Evolutionary conservation across 2,113 vertebrate genomes (phyloP).

Genomic region (Emydura subglobosa): DNA sequence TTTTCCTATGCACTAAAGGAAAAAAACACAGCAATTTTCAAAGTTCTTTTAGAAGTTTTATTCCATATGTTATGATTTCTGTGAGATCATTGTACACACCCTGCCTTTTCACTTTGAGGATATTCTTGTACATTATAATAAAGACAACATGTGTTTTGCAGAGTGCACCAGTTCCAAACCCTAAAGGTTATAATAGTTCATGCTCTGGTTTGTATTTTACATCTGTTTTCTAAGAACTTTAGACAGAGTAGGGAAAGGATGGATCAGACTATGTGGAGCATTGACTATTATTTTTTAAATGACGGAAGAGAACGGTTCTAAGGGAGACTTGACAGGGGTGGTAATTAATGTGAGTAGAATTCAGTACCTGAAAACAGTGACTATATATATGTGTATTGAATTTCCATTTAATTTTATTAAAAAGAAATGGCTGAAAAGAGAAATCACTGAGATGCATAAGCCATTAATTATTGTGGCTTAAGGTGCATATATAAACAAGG

Average conservation of each 20-base stretch:
- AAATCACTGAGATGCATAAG: not conserved
- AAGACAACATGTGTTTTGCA: conserved; percentile 15
- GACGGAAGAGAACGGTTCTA: not conserved
- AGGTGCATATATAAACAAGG: not conserved
- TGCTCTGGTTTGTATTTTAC: not conserved
- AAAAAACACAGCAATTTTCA: not conserved
- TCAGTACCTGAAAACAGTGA: not conserved
- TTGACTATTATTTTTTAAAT: conserved; percentile 21
- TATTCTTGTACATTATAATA: conserved; percentile 4
- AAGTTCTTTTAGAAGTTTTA: conserved; percentile 24
- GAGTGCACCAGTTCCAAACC: conserved; percentile 6
- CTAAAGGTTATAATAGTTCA: not conserved
- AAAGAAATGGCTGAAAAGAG: conserved; percentile 28
- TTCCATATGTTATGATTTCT: conserved; percentile 24
- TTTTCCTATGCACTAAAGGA: not conserved
- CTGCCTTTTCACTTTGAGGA: conserved; percentile 8
- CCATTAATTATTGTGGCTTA: not conserved
- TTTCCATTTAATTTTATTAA: conserved; percentile 29
- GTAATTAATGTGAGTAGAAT: not conserved
- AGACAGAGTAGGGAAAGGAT: not conserved
- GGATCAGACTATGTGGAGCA: conserved; percentile 16
- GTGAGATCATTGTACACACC: conserved; percentile 18
- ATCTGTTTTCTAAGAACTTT: conserved; percentile 31
- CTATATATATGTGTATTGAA: conserved; percentile 1
- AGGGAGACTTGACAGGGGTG: conserved; percentile 42